Percentiles rank a stretch among this genome's conserved stretches.
Evolutionary conservation across 2,888 invertebrate species (phyloP).

Genomic region (Tipula vernalis): DNA sequence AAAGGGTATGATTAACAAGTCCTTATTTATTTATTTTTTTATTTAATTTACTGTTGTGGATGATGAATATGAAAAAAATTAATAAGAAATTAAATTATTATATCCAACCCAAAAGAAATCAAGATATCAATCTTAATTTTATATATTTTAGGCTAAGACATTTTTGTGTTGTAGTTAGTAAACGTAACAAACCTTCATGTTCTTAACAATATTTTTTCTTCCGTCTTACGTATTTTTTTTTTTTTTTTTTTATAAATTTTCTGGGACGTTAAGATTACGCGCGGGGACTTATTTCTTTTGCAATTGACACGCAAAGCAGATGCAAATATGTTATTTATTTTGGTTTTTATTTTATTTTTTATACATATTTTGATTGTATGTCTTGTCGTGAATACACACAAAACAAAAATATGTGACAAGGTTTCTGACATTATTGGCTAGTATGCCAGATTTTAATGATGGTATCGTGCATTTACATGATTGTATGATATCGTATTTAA

Average conservation of each 20-base stretch:
- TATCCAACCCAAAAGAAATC: background rate
- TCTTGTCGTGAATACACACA: background rate
- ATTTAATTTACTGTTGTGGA: background rate
- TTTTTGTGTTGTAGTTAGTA: background rate
- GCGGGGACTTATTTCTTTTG: background rate
- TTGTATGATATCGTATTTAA: background rate
- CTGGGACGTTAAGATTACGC: background rate
- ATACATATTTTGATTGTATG: background rate
- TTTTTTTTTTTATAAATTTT: background rate
- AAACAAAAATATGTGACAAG: background rate
- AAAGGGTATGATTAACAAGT: background rate
- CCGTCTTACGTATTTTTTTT: background rate
- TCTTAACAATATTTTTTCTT: slow-evolving; percentile 7
- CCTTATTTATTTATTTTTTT: background rate
- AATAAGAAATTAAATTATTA: background rate
- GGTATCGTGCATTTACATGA: background rate
- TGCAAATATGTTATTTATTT: slow-evolving; percentile 7
- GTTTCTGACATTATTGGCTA: background rate
- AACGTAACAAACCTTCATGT: background rate
- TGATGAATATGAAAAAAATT: background rate
- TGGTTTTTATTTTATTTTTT: background rate
- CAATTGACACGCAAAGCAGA: slow-evolving; percentile 12
- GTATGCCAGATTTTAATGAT: background rate
- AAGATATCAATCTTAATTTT: slow-evolving; percentile 7
- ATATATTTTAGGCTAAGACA: background rate